Evolutionary conservation across 1,140 invertebrate species (phyloP).

Genomic region (Diachasmimorpha longicaudata): DNA sequence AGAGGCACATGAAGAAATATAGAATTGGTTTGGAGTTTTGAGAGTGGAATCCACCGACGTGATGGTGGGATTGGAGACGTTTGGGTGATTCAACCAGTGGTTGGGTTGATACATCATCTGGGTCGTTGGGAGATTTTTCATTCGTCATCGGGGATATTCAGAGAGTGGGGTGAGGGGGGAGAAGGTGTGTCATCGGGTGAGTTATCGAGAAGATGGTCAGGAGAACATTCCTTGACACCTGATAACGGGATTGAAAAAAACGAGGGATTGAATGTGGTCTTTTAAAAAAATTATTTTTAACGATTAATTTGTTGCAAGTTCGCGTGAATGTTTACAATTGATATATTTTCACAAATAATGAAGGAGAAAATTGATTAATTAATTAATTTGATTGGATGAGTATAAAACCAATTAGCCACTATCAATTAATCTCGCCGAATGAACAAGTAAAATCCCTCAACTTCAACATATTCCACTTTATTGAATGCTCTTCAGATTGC

Average conservation of each 20-base stretch:
- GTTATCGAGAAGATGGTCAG: neutral
- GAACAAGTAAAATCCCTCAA: no score
- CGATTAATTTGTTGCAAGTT: no score
- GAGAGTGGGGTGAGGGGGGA: neutral
- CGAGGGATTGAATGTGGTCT: no score
- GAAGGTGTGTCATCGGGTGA: neutral
- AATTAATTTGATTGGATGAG: no score
- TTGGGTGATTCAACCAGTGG: constrained; percentile 25
- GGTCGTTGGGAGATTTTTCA: neutral
- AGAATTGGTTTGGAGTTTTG: neutral
- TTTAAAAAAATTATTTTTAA: no score
- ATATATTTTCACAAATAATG: no score
- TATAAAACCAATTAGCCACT: no score
- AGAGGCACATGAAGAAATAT: constrained; percentile 17
- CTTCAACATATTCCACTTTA: neutral
- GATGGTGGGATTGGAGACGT: neutral
- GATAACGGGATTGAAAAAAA: neutral
- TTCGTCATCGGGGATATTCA: neutral
- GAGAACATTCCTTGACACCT: neutral
- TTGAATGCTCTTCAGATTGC: neutral
- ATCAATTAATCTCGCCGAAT: no score
- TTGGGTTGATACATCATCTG: constrained; percentile 25
- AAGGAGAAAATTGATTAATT: no score
- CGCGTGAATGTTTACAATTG: no score
- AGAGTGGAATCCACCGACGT: neutral